These are phyloP conservation scores for Molossus alvarezi DNA, from an alignment of 2,797 vertebrate genomes.

Conservation along the genomic window DNA sequence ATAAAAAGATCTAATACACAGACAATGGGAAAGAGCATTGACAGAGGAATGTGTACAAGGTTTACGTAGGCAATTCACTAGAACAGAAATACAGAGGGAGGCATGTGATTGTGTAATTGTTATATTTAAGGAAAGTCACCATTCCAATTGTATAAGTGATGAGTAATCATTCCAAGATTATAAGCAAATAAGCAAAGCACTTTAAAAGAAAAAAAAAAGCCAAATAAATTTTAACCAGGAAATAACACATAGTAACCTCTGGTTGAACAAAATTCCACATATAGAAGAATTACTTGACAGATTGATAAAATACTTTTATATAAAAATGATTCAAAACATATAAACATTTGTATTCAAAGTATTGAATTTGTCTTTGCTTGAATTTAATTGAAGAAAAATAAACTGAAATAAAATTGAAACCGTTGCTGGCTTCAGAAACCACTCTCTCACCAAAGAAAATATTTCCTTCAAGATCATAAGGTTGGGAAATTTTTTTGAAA, in stretches of 20 bases:
- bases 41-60: neutral
- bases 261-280: constrained; percentile 8
- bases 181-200: neutral
- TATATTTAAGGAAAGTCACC: constrained; percentile 9
- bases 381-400: constrained; percentile 24
- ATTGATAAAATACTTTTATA: neutral
- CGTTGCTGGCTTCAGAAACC: neutral
- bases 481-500: neutral
- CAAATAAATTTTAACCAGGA: neutral
- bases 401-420: constrained; percentile 36
- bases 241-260: neutral
- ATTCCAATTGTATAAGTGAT: neutral
- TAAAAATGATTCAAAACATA: neutral
- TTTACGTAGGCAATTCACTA: neutral
- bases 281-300: neutral
- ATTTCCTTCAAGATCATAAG: neutral
- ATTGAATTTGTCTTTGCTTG: neutral
- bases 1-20: neutral
- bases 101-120: neutral
- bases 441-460: constrained; percentile 25
- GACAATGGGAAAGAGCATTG: neutral
- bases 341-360: neutral
- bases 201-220: neutral
- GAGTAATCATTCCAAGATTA: neutral
- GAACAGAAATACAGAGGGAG: neutral